Evolutionary conservation across 2,113 vertebrate genomes (phyloP), one percentile per base, ranked within the genome.

Genomic region (Solea senegalensis): DNA sequence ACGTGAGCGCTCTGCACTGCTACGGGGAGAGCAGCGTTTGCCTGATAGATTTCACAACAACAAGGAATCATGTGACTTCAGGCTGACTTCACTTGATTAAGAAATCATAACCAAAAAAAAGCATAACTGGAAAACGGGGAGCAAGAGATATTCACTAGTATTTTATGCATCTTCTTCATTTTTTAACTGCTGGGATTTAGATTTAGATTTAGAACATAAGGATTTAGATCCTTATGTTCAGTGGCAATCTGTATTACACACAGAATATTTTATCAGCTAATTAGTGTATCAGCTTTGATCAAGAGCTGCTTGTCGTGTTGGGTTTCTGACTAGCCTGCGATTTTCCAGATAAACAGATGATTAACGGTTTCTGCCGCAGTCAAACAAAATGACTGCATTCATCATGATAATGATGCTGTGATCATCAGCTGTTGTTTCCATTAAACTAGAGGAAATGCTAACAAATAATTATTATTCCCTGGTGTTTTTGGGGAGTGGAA

Each of bases 391-490:
- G 14, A 53, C 48, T 49, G 28, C n/a, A 14, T 27, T 60, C 44
- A 49, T 61, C 41, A 43, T 7, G 51, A 52, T 57, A 34, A 41
- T 62, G 26, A 54, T 8, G 48, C 5, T 12, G 9, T 51, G 26
- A 67, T 54, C 40, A 60, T 60, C 43, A 44, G 15, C 54, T 43
- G 14, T 65, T 63, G 49, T 79, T 62, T 60, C 60, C 44, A 58
- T 51, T 50, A 11, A 28, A 41, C 34, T n/a, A 5, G 4, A 39
- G 63, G 11, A 55, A 39, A 73, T 44, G 2, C n/a, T 54, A 28
- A 48, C 34, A 51, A 64, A 58, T 16, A 43, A 57, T 21, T 2
- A 26, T 68, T 46, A 52, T 68, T 51, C 64, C 46, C 21, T 44
- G 62, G 21, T 34, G 12, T 7, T 49, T 65, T 62, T 6, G 21